Evolutionary conservation across 2,113 vertebrate species (phyloP).

Genomic region (Hippocampus zosterae): DNA sequence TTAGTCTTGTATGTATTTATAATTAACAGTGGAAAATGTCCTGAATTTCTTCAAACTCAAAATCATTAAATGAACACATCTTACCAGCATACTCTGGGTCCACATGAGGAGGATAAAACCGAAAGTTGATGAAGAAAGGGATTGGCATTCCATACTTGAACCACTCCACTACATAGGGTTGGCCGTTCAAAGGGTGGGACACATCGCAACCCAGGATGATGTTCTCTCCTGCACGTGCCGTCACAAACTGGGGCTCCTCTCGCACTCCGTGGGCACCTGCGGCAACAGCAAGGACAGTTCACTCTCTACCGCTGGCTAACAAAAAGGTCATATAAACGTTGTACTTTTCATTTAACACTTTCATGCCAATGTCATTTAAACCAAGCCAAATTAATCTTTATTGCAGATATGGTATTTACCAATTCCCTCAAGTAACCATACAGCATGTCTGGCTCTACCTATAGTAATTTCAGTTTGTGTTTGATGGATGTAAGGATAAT

Average conservation of each 20-base stretch:
- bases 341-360: too few relatives aligned
- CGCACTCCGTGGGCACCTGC: conserved; percentile 88
- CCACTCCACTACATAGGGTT: conserved; percentile 99
- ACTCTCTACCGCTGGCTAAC: not conserved
- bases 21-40: too few relatives aligned
- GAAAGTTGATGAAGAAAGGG: conserved; percentile 99
- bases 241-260: conserved; percentile 98
- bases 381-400: too few relatives aligned
- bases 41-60: not conserved
- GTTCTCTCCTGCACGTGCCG: conserved; percentile 89
- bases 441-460: not conserved
- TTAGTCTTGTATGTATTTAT: too few relatives aligned
- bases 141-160: conserved; percentile 98
- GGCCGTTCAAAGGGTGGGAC: conserved; percentile 89
- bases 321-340: not conserved
- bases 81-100: conserved; percentile 96
- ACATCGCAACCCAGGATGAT: conserved; percentile 95
- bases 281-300: not conserved
- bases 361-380: too few relatives aligned
- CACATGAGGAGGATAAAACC: conserved; percentile 97
- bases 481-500: too few relatives aligned
- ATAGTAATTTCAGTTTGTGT: too few relatives aligned
- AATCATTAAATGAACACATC: conserved; percentile 19
- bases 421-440: not conserved
- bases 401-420: not conserved